Evolutionary conservation across 2,113 vertebrate genomes (phyloP).

Genomic region (Chionodraco myersi): DNA sequence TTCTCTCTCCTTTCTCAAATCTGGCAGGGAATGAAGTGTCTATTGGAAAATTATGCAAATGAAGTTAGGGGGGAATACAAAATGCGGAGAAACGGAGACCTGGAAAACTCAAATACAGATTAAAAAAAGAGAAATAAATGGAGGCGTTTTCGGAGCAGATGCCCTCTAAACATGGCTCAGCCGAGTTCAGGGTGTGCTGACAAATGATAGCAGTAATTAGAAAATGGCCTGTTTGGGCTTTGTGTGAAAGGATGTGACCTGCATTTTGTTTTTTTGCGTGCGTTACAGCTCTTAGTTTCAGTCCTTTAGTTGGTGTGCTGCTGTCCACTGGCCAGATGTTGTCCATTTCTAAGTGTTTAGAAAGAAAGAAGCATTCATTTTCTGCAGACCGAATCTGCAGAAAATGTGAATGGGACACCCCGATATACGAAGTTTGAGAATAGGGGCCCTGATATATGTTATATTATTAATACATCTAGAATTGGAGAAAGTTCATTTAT

Average conservation of each 20-base stretch:
- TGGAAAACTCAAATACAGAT: slow-evolving; percentile 58
- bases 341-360: not conserved
- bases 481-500: too few relatives aligned
- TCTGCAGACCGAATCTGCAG: too few relatives aligned
- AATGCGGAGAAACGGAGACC: slow-evolving; percentile 61
- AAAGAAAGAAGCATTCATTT: too few relatives aligned
- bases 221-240: slow-evolving; percentile 35
- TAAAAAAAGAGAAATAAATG: slow-evolving; percentile 44
- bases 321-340: slow-evolving; percentile 17
- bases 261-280: slow-evolving; percentile 31
- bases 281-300: too few relatives aligned
- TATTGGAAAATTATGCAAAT: slow-evolving; percentile 78
- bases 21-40: slow-evolving; percentile 73
- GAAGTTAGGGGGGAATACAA: slow-evolving; percentile 41
- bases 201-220: slow-evolving; percentile 62
- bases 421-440: too few relatives aligned
- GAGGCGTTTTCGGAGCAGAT: slow-evolving; percentile 53
- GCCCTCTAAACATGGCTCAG: slow-evolving; percentile 39
- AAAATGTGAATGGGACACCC: too few relatives aligned
- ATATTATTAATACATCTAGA: too few relatives aligned
- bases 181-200: slow-evolving; percentile 20
- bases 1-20: slow-evolving; percentile 48
- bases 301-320: slow-evolving; percentile 14
- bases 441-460: too few relatives aligned
- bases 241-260: slow-evolving; percentile 36